phyloP scores from a whole-genome alignment of 2,797 vertebrate genomes.

The Decapterus maruadsi region DNA sequence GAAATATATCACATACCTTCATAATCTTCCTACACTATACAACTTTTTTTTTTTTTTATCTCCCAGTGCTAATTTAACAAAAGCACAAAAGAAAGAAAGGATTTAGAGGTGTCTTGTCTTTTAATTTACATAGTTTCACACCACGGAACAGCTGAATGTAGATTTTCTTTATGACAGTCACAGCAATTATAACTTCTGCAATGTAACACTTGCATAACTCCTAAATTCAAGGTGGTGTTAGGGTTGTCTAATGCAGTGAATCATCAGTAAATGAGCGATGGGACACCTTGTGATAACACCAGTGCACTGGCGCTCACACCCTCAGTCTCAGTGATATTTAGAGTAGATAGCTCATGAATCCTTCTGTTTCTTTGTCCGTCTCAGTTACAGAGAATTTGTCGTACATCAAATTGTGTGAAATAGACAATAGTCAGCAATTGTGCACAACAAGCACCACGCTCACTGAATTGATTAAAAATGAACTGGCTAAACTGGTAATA shows the following conservation, averaged over 20 bases:
- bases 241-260: slow-evolving; percentile 11
- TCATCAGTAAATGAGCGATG: slow-evolving; percentile 16
- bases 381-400: neutral
- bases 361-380: slow-evolving; percentile 9
- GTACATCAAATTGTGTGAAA: neutral
- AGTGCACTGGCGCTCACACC: neutral
- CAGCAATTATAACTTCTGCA: neutral
- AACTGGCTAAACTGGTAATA: slow-evolving; percentile 44
- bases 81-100: slow-evolving; percentile 3
- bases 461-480: neutral
- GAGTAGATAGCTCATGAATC: slow-evolving; percentile 9
- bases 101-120: slow-evolving; percentile 12
- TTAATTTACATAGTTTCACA: slow-evolving; percentile 3
- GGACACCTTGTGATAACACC: slow-evolving; percentile 5
- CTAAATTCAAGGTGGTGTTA: slow-evolving; percentile 6
- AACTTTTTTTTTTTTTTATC: no score
- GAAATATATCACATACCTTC: no score
- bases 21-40: no score
- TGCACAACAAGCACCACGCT: neutral
- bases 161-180: neutral
- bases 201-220: neutral
- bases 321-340: slow-evolving; percentile 1
- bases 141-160: neutral
- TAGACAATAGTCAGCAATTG: slow-evolving; percentile 4
- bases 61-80: slow-evolving; percentile 4